Percentiles rank a stretch among this genome's conserved stretches.
These are phyloP conservation scores for Periplaneta americana DNA, from an alignment of 1,140 invertebrate species.

Conservation along the genomic window DNA sequence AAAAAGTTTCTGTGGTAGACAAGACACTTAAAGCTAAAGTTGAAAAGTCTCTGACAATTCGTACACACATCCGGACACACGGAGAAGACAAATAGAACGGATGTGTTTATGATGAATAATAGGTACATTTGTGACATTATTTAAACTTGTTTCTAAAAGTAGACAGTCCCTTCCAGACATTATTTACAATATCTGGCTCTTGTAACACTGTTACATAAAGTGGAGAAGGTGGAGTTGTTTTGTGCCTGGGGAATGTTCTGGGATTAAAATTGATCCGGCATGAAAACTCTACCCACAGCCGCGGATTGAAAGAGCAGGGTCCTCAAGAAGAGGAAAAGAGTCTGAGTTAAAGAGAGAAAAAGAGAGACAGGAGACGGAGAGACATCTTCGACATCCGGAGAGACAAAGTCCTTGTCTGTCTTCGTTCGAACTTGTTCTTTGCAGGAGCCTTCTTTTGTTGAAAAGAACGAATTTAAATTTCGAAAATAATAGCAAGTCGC, in stretches of 20 bases:
- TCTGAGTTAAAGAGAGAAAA: neutral
- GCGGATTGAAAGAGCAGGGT: neutral
- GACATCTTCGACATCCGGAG: neutral
- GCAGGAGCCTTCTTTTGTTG: neutral
- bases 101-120: too few species aligned
- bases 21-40: too few species aligned
- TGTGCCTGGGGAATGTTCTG: neutral
- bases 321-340: too few species aligned
- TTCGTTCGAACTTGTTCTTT: neutral
- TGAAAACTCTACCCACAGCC: neutral
- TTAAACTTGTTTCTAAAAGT: too few species aligned
- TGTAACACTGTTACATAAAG: neutral
- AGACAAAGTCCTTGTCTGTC: neutral
- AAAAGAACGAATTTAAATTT: neutral
- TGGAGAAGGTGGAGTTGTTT: neutral
- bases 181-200: too few species aligned
- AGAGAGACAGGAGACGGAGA: neutral
- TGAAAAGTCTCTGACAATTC: too few species aligned
- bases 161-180: too few species aligned
- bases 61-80: too few species aligned
- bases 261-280: neutral
- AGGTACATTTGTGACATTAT: too few species aligned
- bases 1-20: too few species aligned
- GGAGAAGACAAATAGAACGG: too few species aligned
- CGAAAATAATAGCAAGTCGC: too few species aligned